Evolutionary conservation across 2,888 invertebrate species (phyloP).

Genomic region (Melangyna quadrimaculata): DNA sequence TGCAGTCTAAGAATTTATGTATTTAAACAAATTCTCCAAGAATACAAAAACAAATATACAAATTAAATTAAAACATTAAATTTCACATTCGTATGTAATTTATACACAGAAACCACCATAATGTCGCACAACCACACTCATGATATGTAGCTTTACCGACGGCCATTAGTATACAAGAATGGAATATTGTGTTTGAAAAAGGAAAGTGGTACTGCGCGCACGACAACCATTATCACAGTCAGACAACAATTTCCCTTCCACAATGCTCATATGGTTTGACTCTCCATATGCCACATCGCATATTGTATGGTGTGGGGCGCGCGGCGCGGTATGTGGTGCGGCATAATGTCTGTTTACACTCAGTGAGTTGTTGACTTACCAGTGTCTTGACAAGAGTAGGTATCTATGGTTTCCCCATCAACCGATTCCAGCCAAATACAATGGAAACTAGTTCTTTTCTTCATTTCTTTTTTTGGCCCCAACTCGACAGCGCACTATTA

Average conservation of each 20-base stretch:
- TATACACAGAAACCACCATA: conserved; percentile 45
- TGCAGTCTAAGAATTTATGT: not conserved
- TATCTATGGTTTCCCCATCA: conserved; percentile 45
- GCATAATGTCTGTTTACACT: conserved; percentile 51
- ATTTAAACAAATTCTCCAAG: not conserved
- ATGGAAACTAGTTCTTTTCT: conserved; percentile 62
- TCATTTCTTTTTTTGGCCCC: not conserved
- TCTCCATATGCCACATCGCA: conserved; percentile 53
- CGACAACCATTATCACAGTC: conserved; percentile 56
- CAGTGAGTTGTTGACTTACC: conserved; percentile 42
- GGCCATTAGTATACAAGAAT: conserved; percentile 32
- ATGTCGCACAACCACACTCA: not conserved
- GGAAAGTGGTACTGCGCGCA: conserved; percentile 60
- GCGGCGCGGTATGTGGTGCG: conserved; percentile 11
- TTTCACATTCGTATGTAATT: conserved; percentile 10
- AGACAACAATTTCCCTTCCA: conserved; percentile 69
- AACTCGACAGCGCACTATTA: not conserved
- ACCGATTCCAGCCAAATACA: conserved; percentile 2
- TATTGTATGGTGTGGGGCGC: conserved; percentile 12
- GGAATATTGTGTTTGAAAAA: conserved; percentile 60
- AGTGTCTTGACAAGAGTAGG: conserved; percentile 29
- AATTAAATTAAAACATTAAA: conserved; percentile 18
- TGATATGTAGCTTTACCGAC: too few species aligned
- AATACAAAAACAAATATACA: not conserved
- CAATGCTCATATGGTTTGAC: conserved; percentile 44